Evolutionary conservation across 2,888 invertebrate genomes (phyloP), one percentile per base, ranked within the genome.

Genomic region (Tiphia femorata): DNA sequence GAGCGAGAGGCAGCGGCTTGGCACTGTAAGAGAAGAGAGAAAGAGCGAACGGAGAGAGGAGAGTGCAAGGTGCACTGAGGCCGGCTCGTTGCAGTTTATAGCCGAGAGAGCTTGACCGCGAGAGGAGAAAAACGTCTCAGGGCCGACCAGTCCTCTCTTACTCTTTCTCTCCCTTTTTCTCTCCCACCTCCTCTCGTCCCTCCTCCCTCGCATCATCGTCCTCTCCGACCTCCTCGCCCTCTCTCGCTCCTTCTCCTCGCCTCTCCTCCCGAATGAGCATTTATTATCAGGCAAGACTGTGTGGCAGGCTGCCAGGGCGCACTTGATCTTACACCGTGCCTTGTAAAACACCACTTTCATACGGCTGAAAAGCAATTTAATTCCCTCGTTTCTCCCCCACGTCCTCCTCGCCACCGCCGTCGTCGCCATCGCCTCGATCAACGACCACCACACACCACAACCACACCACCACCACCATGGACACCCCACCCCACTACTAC

Each of bases 341-440:
- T 73, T 67, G 70, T 70, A 68, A 67, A 70, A 67, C 70, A 70
- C 58, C 63, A 73, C 68, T 70, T 73, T 64, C 61, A 72, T 68
- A 73, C 66, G 62, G 67, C 72, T 65, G 68, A 67, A 67, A 69
- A 67, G 72, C 72, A 74, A 73, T 72, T 73, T 74, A 73, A 70
- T 73, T 73, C 65, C 47, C 59, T 60, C 56, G 38, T 58, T 49
- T 56, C 58, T 58, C 49, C 49, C 23, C 52, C 20, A 23, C 14
- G 20, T 35, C 25, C 14, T 54, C 10, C n/a, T 19, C n/a, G 27
- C 37, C 17, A 7, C 25, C 5, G 20, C 7, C 37, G 10, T 19
- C 17, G 21, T 29, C 17, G 21, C 4, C 44, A n/a, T 44, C 44
- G 23, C 38, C 53, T 40, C 35, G 30, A 30, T 25, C 53, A 25